Base-by-base conservation (phyloP, 2,888 invertebrate species). In the Proisotoma minuta region DNA sequence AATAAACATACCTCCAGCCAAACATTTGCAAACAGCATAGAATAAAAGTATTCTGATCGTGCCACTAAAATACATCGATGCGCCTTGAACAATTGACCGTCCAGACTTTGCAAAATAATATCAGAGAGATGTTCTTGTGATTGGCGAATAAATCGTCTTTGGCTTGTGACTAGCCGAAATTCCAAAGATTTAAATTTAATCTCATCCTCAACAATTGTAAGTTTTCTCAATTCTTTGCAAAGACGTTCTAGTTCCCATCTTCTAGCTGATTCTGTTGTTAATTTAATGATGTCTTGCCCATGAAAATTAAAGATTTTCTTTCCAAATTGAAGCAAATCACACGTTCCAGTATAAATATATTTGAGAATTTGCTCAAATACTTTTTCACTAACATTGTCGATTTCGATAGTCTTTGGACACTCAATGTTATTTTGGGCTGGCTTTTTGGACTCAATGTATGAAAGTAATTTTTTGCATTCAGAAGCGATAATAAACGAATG, bases 61-160 rank as follows among this genome's bases (percentile, higher is more conserved):
- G 89, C 86, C 0, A 87, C 85, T 20, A 93, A 78, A n/a, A 93
- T 79, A 75, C 91, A 92, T 75, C 86, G 87, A 76, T 93, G 92
- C 0, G 89, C 91, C 0, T 81, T 77, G 23, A 89, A 77, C 48
- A 28, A 15, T 2, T 57, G n/a, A 18, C 51, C 51, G 2, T 49
- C 24, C 1, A 10, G 24, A 40, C 28, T 57, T n/a, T 51, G 49
- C 20, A 61, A 24, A 1, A 10, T 22, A 3, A 61, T 40, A 27
- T 61, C 61, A 15, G 23, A 50, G 3, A 61, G 29, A 26, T 22
- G 20, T 43, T 5, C 12, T 12, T 26, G 34, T 12, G 10, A 10
- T 3, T 54, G 29, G 5, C 20, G 20, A 29, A 18, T 39, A 39
- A 54, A 54, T 4, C 39, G 18, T 54, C 28, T 54, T 15, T 3